These are phyloP conservation scores for Homalodisca vitripennis DNA, from an alignment of 1,140 invertebrate genomes.

Conservation along the genomic window DNA sequence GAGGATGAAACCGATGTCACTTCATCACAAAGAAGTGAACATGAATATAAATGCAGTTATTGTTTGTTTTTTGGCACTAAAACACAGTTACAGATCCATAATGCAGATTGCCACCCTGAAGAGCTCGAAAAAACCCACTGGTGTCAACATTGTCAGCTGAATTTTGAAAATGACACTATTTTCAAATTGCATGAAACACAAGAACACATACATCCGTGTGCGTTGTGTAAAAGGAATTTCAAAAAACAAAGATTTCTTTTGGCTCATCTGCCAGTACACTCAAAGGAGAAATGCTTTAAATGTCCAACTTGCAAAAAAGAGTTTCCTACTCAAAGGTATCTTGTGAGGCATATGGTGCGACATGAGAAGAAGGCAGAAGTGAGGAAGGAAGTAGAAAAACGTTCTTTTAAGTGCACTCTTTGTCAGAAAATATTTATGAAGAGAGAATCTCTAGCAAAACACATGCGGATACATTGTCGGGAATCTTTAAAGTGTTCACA, in stretches of 20 bases:
- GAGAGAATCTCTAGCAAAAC: slow-evolving; percentile 12
- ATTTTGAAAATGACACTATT: slow-evolving; percentile 7
- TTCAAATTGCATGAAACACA: not conserved
- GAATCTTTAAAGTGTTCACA: slow-evolving; percentile 14
- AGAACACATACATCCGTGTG: not conserved
- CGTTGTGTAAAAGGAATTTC: not conserved
- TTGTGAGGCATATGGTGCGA: slow-evolving; percentile 2
- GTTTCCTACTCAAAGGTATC: not conserved
- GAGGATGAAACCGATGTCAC: too few species aligned
- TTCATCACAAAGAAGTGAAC: not conserved
- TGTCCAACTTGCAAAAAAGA: slow-evolving; percentile 12
- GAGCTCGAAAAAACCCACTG: not conserved
- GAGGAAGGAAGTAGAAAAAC: not conserved
- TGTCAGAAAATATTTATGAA: slow-evolving; percentile 8
- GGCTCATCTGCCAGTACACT: not conserved
- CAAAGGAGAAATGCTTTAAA: not conserved
- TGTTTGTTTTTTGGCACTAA: not conserved
- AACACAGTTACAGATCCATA: not conserved
- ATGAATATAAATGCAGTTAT: not conserved
- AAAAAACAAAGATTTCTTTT: not conserved
- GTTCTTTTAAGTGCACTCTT: not conserved
- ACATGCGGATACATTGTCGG: not conserved
- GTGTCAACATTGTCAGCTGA: not conserved
- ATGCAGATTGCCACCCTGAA: not conserved
- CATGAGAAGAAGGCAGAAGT: not conserved